Base-by-base conservation (phyloP, 2,888 invertebrate species). In the Tinea trinotella region DNA sequence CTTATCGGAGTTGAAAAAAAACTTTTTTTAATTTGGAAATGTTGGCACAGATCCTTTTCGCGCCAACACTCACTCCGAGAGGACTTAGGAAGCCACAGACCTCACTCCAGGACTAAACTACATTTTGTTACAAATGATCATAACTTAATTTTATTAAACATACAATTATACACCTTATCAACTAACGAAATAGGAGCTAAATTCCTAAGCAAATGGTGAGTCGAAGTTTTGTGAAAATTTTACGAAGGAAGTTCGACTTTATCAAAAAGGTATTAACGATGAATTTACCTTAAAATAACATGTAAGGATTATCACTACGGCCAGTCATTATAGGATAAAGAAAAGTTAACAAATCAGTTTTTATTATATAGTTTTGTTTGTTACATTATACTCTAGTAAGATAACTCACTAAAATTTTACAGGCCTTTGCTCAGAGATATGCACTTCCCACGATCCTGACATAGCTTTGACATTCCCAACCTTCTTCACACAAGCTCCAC, bases 271-370 rank as follows among this genome's bases (percentile, higher is more conserved):
- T 13, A 40, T 13, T 40, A 40, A 40, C 7, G 2, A 13, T 15
- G 6, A 3, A 13, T 40, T 40, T 40, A 2, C 13, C 2, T 7
- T 40, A 7, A 40, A 13, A 4, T 12, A 15, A 3, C 12, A 7
- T 4, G 13, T 13, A 40, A 40, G 40, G 40, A 7, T 40, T 40
- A 40, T 1, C 2, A 40, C 12, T 15, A 7, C 15, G 13, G 7
- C 13, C 40, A 40, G 13, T 15, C 13, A 40, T 40, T 40, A 40
- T 40, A n/a, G 15, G 13, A 40, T 40, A 40, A 40, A 2, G 15
- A 40, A n/a, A 40, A 40, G 40, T 40, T 40, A 40, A 13, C 7
- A 40, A 40, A 40, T 40, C 13, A 40, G 40, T 40, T 24, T 24
- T 24, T 24, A n/a, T n/a, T n/a, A n/a, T n/a, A n/a, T n/a, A n/a